A percentile compares a stretch with the other conserved stretches of the same genome.
Conservation (phyloP, 2,888 invertebrate genomes). For the Oscheius sp. region DNA sequence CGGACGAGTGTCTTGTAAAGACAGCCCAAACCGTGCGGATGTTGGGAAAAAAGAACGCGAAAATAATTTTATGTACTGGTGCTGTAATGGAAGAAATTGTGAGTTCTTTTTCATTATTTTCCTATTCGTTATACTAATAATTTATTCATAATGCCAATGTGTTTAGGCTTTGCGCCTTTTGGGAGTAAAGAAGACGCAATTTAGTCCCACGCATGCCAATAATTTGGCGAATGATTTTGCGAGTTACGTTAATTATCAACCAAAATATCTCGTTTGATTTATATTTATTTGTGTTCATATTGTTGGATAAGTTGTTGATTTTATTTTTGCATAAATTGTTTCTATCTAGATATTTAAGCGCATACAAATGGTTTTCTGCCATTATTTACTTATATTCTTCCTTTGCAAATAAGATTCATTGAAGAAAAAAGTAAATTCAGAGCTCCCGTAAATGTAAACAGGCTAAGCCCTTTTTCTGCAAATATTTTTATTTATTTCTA, state of each 20-base stretch:
- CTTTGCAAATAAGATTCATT: no score
- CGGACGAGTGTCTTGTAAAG: constrained; percentile 90
- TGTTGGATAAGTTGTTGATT: constrained; percentile 13
- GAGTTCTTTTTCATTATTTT: neutral
- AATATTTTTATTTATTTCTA: constrained; percentile 26
- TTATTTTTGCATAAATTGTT: neutral
- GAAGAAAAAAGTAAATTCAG: neutral
- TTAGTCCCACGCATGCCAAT: constrained; percentile 86
- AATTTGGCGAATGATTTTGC: constrained; percentile 92
- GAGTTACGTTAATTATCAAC: constrained; percentile 85
- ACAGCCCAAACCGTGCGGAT: constrained; percentile 83
- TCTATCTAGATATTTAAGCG: neutral
- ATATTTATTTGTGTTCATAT: constrained; percentile 20
- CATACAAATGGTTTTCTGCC: neutral
- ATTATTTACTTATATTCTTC: neutral
- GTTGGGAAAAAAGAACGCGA: constrained; percentile 79
- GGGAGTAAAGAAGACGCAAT: constrained; percentile 79
- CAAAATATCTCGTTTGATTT: constrained; percentile 32
- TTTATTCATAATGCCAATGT: neutral
- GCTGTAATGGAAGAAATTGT: constrained; percentile 84
- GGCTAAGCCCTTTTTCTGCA: neutral
- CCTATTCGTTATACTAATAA: neutral
- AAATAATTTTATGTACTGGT: constrained; percentile 88
- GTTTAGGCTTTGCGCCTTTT: constrained; percentile 77
- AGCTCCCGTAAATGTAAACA: constrained; percentile 9